Evolutionary conservation across 2,888 invertebrate species (phyloP).

Genomic region (Miltochrista miniata): DNA sequence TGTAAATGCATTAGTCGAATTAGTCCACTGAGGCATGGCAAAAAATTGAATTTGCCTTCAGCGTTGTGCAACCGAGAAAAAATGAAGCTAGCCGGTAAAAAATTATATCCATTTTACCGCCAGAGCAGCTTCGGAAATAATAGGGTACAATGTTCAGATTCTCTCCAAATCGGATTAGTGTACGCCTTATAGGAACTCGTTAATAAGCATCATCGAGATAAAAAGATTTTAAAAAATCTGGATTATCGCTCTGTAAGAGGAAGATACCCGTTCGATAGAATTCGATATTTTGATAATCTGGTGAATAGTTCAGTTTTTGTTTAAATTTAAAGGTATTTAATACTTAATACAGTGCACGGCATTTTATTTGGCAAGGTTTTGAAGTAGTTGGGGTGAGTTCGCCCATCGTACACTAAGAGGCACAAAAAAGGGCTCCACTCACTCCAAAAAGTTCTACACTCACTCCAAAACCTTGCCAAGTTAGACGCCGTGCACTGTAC

Average conservation of each 20-base stretch:
- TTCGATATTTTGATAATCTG: background rate
- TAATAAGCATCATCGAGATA: slow-evolving; percentile 46
- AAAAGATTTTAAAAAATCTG: slow-evolving; percentile 17
- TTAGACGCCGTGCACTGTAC: too few species aligned
- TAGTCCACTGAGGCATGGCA: slow-evolving; percentile 75
- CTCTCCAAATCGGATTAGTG: slow-evolving; percentile 73
- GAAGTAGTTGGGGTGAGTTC: too few species aligned
- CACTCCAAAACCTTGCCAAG: too few species aligned
- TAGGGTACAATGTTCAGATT: slow-evolving; percentile 57
- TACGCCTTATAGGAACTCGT: slow-evolving; percentile 58
- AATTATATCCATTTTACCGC: slow-evolving; percentile 76
- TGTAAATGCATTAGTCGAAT: slow-evolving; percentile 79
- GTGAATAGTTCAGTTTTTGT: background rate
- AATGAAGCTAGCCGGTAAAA: slow-evolving; percentile 60
- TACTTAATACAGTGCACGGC: too few species aligned
- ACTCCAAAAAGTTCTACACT: too few species aligned
- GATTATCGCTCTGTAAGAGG: slow-evolving; percentile 8
- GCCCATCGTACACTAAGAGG: too few species aligned
- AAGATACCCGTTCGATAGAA: background rate
- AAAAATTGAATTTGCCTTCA: slow-evolving; percentile 80
- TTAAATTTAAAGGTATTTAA: background rate
- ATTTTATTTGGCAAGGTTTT: too few species aligned
- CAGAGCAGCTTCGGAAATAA: slow-evolving; percentile 59
- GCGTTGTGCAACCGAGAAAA: slow-evolving; percentile 61
- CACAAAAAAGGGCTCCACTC: too few species aligned